phyloP scores from a whole-genome alignment of 2,113 vertebrate genomes.

The Gasterosteus aculeatus region DNA sequence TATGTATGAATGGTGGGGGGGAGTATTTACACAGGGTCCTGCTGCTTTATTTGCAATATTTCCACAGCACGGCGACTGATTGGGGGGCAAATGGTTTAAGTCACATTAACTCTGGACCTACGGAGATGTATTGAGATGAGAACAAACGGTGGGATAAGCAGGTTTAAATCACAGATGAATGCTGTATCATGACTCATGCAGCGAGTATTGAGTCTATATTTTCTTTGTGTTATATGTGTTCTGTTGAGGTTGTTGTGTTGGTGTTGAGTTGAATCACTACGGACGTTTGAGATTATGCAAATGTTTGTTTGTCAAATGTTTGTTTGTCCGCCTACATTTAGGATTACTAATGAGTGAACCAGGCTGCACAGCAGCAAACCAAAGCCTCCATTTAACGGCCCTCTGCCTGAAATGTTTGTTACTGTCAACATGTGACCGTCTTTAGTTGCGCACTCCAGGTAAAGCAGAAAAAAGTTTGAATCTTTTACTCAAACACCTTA shows the following conservation, averaged over 20 bases:
- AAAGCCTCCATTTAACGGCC: not conserved
- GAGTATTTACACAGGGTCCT: not conserved
- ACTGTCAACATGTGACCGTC: not conserved
- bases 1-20: not conserved
- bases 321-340: not conserved
- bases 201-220: conserved; percentile 5
- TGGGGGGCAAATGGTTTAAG: not conserved
- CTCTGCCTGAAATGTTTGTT: conserved; percentile 1
- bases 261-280: conserved; percentile 8
- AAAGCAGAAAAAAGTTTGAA: conserved; percentile 8
- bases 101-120: not conserved
- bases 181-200: conserved; percentile 38
- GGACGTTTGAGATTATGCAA: not conserved
- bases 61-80: not conserved
- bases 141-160: not conserved
- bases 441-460: not conserved
- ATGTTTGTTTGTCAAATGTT: not conserved
- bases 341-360: not conserved
- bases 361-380: not conserved
- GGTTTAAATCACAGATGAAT: conserved; percentile 35
- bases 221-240: not conserved
- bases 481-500: not conserved
- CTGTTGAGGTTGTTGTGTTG: conserved; percentile 1
- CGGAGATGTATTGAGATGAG: not conserved
- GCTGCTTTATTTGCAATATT: conserved; percentile 7